phyloP scores from a whole-genome alignment of 1,140 invertebrate genomes.

The Dendrolimus kikuchii region DNA sequence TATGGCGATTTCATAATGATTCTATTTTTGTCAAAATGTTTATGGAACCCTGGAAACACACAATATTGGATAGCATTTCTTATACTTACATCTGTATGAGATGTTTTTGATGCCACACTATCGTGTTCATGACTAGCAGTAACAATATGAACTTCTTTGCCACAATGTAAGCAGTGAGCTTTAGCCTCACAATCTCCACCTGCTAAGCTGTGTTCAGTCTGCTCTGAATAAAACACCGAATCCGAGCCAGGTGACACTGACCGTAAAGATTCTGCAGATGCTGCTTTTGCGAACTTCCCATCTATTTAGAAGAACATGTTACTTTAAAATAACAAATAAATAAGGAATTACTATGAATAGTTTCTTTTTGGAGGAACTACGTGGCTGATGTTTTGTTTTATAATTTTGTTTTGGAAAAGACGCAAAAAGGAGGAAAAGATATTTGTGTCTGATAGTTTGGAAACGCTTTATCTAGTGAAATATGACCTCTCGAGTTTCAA shows the following conservation, averaged over 20 bases:
- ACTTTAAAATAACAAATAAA: not conserved
- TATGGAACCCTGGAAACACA: too few species aligned
- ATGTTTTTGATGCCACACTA: conserved; percentile 62
- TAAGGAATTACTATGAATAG: too few species aligned
- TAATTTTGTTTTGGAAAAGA: too few species aligned
- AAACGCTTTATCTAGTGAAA: too few species aligned
- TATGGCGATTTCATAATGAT: too few species aligned
- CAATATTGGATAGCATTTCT: too few species aligned
- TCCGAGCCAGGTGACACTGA: conserved; percentile 90
- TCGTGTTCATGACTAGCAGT: conserved; percentile 65
- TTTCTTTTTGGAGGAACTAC: too few species aligned
- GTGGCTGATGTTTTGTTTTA: too few species aligned
- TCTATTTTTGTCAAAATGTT: too few species aligned
- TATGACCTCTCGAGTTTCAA: too few species aligned
- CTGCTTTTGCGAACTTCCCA: conserved; percentile 79
- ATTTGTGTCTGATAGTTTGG: too few species aligned
- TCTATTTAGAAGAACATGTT: conserved; percentile 29
- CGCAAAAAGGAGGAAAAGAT: too few species aligned
- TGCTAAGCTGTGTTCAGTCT: conserved; percentile 68
- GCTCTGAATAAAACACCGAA: conserved; percentile 90
- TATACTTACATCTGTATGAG: conserved; percentile 64
- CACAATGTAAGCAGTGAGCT: conserved; percentile 84
- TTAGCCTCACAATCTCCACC: conserved; percentile 53
- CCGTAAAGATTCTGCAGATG: conserved; percentile 87
- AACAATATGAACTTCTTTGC: conserved; percentile 80